Conservation (phyloP, 2,797 vertebrate species). For the Anomalospiza imberbis region DNA sequence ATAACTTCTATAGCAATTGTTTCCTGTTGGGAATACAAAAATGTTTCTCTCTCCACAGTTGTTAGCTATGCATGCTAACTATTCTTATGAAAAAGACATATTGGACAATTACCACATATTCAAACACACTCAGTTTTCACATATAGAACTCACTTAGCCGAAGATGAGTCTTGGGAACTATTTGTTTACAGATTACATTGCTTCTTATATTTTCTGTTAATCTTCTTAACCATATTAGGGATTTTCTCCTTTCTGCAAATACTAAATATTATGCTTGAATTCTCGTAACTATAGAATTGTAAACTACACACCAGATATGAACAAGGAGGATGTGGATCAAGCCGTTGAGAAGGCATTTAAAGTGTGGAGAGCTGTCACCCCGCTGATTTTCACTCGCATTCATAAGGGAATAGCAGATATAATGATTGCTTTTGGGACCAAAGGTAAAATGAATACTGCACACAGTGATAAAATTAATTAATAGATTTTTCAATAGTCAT, state of each 20-base stretch:
- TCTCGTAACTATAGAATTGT: conserved; percentile 72
- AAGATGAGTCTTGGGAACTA: neutral
- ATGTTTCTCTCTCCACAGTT: neutral
- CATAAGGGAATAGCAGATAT: conserved; percentile 84
- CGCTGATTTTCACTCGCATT: conserved; percentile 82
- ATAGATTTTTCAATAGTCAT: neutral
- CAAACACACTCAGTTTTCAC: neutral
- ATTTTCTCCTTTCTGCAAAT: neutral
- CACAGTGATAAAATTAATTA: neutral
- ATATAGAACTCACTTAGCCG: neutral
- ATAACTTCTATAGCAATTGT: neutral
- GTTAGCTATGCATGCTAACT: neutral
- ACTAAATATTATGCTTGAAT: neutral
- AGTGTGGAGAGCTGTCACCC: conserved; percentile 88
- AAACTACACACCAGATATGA: conserved; percentile 91
- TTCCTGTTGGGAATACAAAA: neutral
- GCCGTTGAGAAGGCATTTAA: conserved; percentile 82
- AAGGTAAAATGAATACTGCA: conserved; percentile 65
- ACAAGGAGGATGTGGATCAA: conserved; percentile 78
- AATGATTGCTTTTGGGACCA: conserved; percentile 85
- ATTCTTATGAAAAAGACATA: neutral
- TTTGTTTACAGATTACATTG: neutral
- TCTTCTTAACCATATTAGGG: neutral
- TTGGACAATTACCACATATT: neutral
- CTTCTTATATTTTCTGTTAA: neutral